Conservation (phyloP, 2,797 vertebrate genomes). For the Merluccius polli region DNA sequence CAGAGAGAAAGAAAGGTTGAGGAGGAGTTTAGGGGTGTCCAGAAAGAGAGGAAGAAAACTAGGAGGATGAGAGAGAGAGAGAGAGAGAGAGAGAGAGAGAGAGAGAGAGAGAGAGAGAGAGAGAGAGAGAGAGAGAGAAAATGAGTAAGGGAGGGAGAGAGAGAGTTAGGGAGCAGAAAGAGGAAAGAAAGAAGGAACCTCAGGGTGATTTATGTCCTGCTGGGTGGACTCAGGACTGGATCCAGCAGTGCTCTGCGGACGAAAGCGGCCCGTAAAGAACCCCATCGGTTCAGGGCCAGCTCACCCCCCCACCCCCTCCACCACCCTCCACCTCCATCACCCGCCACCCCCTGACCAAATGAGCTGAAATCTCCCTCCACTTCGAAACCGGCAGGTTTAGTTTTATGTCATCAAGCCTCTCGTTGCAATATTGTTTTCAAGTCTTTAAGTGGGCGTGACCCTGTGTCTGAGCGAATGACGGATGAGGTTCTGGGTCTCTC, state of each 20-base stretch:
- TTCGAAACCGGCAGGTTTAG: slow-evolving; percentile 68
- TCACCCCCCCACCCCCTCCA: slow-evolving; percentile 41
- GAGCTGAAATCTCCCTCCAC: slow-evolving; percentile 60
- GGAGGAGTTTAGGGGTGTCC: too few relatives aligned
- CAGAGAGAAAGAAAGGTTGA: slow-evolving; percentile 32
- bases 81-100: slow-evolving; percentile 9
- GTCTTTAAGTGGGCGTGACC: slow-evolving; percentile 33
- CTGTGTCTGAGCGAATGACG: slow-evolving; percentile 28
- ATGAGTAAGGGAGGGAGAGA: slow-evolving; percentile 49
- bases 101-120: slow-evolving; percentile 25
- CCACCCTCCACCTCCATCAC: slow-evolving; percentile 48
- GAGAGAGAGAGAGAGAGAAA: slow-evolving; percentile 27
- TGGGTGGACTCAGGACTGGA: slow-evolving; percentile 69
- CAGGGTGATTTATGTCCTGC: slow-evolving; percentile 72
- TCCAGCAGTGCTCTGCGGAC: slow-evolving; percentile 53
- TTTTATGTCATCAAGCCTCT: slow-evolving; percentile 65
- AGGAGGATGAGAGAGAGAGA: slow-evolving; percentile 12
- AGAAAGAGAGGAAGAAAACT: slow-evolving; percentile 43
- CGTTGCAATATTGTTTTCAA: slow-evolving; percentile 58
- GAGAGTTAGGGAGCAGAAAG: slow-evolving; percentile 3
- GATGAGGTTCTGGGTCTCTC: slow-evolving; percentile 20
- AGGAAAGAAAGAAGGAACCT: slow-evolving; percentile 33
- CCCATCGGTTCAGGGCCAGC: slow-evolving; percentile 51
- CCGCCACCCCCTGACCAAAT: slow-evolving; percentile 48
- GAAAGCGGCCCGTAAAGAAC: slow-evolving; percentile 63